Evolutionary conservation across 2,113 vertebrate genomes (phyloP).

Genomic region (Beaufortia kweichowensis): DNA sequence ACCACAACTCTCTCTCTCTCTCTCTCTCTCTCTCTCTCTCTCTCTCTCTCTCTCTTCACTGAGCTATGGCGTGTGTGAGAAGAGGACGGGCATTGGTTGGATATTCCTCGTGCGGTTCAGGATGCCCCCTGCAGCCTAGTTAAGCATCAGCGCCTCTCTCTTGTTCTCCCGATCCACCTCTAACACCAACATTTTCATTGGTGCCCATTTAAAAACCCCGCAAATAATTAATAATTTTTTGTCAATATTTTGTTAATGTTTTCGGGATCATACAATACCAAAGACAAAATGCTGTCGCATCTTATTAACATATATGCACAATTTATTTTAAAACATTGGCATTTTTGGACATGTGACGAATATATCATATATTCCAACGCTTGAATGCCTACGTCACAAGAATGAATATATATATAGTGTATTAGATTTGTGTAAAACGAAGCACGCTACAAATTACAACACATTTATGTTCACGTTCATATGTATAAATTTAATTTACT

Average conservation of each 20-base stretch:
- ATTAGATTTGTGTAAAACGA: too few relatives aligned
- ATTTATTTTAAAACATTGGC: too few relatives aligned
- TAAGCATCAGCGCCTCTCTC: constrained; percentile 52
- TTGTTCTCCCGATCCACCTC: neutral
- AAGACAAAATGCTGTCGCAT: too few relatives aligned
- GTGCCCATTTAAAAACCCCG: neutral
- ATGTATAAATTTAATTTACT: too few relatives aligned
- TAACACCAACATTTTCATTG: neutral
- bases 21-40: constrained; percentile 53
- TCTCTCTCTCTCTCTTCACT: constrained; percentile 56
- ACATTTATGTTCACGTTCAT: too few relatives aligned
- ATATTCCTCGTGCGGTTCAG: constrained; percentile 49
- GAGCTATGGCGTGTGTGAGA: constrained; percentile 65
- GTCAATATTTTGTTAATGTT: neutral
- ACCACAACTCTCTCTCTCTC: constrained; percentile 47
- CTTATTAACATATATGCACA: too few relatives aligned
- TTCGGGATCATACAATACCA: neutral
- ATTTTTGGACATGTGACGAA: too few relatives aligned
- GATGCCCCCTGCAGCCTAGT: constrained; percentile 76
- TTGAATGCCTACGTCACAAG: too few relatives aligned
- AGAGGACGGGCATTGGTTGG: constrained; percentile 33
- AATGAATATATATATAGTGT: too few relatives aligned
- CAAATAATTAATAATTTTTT: neutral
- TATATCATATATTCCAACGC: too few relatives aligned
- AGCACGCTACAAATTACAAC: too few relatives aligned